Evolutionary conservation across 2,113 vertebrate genomes (phyloP), one percentile per base, ranked within the genome.

Genomic region (Symphodus melops): DNA sequence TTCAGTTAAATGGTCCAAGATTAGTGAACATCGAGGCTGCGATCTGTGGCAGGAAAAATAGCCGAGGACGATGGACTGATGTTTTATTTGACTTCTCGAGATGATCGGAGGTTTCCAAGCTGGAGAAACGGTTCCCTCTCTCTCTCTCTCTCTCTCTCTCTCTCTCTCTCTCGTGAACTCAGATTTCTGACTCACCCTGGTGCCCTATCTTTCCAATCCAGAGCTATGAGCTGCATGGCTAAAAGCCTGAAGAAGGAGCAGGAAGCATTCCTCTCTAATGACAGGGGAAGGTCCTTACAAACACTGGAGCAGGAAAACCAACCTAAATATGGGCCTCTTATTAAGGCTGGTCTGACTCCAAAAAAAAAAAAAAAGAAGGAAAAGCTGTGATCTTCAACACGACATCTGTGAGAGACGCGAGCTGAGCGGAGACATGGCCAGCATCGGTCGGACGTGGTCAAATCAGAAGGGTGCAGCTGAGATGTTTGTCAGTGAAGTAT

Each of bases 181-280:
- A n/a, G n/a, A n/a, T n/a, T n/a, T n/a, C n/a, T n/a, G n/a, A n/a
- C 41, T 68, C 60, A 75, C 44, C 41, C 20, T 1, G 0, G 42
- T 11, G 41, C 67, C 63, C 49, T 64, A 20, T 79, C 73, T 57
- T 25, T 71, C 44, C 53, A 64, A 76, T 78, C 67, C 68, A 36
- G 25, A 48, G 54, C 59, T 78, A 71, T 66, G 69, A 80, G 77
- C 60, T n/a, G n/a, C n/a, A n/a, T n/a, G 68, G 64, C 39, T 55
- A 33, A 42, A 61, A 55, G 61, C 41, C 71, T 72, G 58, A 77
- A 77, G 65, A 72, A 73, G 72, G 42, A 46, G 36, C 67, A 81
- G 83, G 80, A 91, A 72, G 61, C 91, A 91, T 91, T 90, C 91
- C 76, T 87, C 59, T 77, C 46, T 88, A 88, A 91, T 91, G 76